Percentiles rank a stretch among this genome's conserved stretches.
Conservation (phyloP, 2,113 vertebrate species). For the Microtus montanus region DNA sequence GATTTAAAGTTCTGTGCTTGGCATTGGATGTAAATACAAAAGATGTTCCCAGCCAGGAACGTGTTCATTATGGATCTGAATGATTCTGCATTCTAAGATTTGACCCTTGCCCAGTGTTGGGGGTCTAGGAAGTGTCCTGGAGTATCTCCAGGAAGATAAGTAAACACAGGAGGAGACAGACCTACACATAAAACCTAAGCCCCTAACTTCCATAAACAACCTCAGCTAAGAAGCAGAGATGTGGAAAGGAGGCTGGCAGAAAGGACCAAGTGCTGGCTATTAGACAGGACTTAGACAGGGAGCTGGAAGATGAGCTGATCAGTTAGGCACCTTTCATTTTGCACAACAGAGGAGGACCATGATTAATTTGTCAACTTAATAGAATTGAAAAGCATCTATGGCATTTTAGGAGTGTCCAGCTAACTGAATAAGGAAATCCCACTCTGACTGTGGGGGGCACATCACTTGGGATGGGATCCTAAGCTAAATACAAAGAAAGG, state of each 20-base stretch:
- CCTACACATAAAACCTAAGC: neutral
- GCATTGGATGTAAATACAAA: neutral
- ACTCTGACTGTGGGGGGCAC: neutral
- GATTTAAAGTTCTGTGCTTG: neutral
- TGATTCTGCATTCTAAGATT: neutral
- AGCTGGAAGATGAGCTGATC: too few relatives aligned
- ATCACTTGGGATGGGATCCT: neutral
- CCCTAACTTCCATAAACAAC: accelerated
- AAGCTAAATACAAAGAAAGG: neutral
- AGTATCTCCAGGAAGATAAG: neutral
- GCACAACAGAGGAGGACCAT: neutral
- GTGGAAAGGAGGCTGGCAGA: neutral
- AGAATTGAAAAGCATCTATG: neutral
- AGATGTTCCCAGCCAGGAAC: neutral
- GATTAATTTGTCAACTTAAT: neutral
- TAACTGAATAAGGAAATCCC: neutral
- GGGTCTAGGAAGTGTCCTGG: neutral
- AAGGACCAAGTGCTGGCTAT: accelerated
- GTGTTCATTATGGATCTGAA: neutral
- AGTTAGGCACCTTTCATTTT: neutral
- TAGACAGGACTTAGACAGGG: too few relatives aligned
- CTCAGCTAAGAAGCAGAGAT: neutral
- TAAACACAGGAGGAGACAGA: too few relatives aligned
- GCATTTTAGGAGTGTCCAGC: neutral
- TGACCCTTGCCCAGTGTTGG: too few relatives aligned